A percentile compares a stretch with the other conserved stretches of the same genome.
phyloP scores from a whole-genome alignment of 1,140 invertebrate species.

The Procambarus virginalis region DNA sequence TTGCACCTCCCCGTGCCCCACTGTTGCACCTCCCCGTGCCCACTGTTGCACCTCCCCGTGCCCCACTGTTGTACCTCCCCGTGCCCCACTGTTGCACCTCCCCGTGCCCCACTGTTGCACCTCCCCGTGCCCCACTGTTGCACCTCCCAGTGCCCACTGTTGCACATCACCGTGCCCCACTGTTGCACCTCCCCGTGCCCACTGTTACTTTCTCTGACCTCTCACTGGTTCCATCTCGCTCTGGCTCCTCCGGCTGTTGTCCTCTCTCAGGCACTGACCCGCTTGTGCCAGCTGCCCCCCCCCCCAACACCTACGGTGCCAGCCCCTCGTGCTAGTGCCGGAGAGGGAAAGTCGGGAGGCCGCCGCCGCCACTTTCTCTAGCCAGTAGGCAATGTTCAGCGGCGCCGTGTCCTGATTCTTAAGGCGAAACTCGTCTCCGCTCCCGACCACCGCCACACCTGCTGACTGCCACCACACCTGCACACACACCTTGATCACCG shows the following conservation, averaged over 20 bases:
- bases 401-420: not conserved
- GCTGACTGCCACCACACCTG: too few relatives aligned
- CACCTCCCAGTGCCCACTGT: too few relatives aligned
- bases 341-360: not conserved
- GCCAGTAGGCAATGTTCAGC: not conserved
- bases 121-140: too few relatives aligned
- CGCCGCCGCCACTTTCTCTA: not conserved
- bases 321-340: not conserved
- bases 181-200: too few relatives aligned
- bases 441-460: too few relatives aligned
- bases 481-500: not conserved
- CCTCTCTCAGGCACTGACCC: not conserved
- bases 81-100: too few relatives aligned
- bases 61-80: too few relatives aligned
- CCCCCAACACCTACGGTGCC: not conserved
- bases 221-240: not conserved
- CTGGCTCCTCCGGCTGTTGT: not conserved
- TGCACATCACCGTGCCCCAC: too few relatives aligned
- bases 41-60: too few relatives aligned
- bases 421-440: not conserved
- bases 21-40: too few relatives aligned
- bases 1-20: too few relatives aligned
- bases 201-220: not conserved
- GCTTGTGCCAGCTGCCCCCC: not conserved
- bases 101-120: too few relatives aligned